A percentile compares a stretch with the other conserved stretches of the same genome.
Conservation (phyloP, 2,888 invertebrate genomes). For the Hemistola chrysoprasaria region DNA sequence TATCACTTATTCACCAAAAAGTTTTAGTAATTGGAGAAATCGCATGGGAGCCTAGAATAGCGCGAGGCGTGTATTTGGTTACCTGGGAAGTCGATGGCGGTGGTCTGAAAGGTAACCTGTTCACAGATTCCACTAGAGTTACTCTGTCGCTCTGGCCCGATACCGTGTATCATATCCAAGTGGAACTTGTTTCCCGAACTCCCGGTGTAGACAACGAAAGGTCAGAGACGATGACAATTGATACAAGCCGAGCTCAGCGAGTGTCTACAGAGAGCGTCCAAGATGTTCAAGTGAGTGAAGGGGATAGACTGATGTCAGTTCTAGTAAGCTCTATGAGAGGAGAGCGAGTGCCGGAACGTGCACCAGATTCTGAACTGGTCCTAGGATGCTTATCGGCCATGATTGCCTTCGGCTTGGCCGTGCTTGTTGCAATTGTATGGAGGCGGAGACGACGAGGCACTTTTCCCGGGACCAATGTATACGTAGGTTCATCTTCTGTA, state of each 20-base stretch:
- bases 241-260: constrained; percentile 84
- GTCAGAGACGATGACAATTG: constrained; percentile 85
- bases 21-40: constrained; percentile 87
- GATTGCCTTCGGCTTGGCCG: constrained; percentile 72
- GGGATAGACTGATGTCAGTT: constrained; percentile 83
- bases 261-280: constrained; percentile 85
- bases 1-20: constrained; percentile 88
- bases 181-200: constrained; percentile 83
- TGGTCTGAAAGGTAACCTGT: constrained; percentile 90
- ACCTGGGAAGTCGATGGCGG: constrained; percentile 93
- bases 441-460: constrained; percentile 80
- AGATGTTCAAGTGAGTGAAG: constrained; percentile 81
- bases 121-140: constrained; percentile 90
- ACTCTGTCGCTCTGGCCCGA: constrained; percentile 91
- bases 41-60: constrained; percentile 86
- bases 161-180: constrained; percentile 91
- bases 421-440: constrained; percentile 79
- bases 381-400: constrained; percentile 83
- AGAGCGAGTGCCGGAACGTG: constrained; percentile 76
- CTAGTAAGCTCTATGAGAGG: constrained; percentile 84
- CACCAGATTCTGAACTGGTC: constrained; percentile 80
- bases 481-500: constrained; percentile 83
- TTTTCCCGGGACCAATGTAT: constrained; percentile 82
- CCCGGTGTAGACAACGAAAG: constrained; percentile 84
- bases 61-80: constrained; percentile 87